A percentile compares a stretch with the other conserved stretches of the same genome.
These are phyloP conservation scores for Thalassoma bifasciatum DNA, from an alignment of 2,113 vertebrate genomes.

Conservation along the genomic window DNA sequence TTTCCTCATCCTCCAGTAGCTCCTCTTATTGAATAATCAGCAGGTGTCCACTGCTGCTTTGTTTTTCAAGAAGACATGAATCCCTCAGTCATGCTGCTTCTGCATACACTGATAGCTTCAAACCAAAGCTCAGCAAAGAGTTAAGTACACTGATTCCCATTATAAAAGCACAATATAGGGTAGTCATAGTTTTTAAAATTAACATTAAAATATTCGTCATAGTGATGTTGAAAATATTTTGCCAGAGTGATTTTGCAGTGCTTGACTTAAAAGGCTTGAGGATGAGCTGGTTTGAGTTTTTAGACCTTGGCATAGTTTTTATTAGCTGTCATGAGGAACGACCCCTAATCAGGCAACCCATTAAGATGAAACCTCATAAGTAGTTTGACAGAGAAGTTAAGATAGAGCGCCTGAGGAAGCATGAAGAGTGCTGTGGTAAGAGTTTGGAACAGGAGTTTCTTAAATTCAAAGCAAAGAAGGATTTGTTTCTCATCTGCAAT, in stretches of 20 bases:
- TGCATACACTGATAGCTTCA: conserved; percentile 14
- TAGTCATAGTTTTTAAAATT: background rate
- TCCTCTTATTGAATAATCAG: conserved; percentile 10
- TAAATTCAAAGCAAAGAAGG: no score
- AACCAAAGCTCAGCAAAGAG: conserved; percentile 2
- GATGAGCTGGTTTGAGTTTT: background rate
- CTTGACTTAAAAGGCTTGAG: background rate
- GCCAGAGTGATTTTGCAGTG: background rate
- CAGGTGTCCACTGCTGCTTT: conserved; percentile 31
- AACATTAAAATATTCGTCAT: background rate
- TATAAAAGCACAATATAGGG: background rate
- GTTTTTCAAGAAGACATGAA: conserved; percentile 36
- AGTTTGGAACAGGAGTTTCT: no score
- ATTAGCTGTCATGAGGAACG: no score
- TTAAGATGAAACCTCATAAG: no score
- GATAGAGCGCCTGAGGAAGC: no score
- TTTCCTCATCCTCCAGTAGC: background rate
- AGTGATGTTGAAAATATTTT: background rate
- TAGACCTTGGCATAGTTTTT: no score
- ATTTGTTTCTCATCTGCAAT: no score
- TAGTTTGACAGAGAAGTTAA: no score
- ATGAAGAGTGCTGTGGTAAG: no score
- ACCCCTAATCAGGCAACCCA: no score
- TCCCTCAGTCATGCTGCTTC: conserved; percentile 8
- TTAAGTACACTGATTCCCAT: conserved; percentile 16